Evolutionary conservation across 2,888 invertebrate genomes (phyloP), one percentile per base, ranked within the genome.

Genomic region (Ochropleura plecta): DNA sequence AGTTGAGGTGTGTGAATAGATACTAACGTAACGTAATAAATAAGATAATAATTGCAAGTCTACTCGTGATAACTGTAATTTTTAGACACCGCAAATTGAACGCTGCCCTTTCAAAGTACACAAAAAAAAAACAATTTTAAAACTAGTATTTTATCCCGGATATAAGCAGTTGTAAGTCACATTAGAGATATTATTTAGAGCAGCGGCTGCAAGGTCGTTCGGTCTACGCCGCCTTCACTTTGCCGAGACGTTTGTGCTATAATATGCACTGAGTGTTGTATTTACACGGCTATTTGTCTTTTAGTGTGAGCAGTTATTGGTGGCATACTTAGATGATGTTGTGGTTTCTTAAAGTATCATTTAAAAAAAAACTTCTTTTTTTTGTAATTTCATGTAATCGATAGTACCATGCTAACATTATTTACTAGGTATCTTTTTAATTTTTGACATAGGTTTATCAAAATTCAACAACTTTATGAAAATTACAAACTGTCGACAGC

Each of bases 91-190:
- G 1, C n/a, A 49, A 66, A 49, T 49, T n/a, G 48, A 42, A 5
- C 16, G 8, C 18, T 70, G 8, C 40, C 40, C 62, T 79, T 72
- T 55, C 14, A 46, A 62, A 74, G 44, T 20, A 63, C 14, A 12
- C n/a, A 7, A 60, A 81, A 80, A 69, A 51, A 20, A 44, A 81
- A 76, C 3, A 20, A 20, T 46, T 49, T 30, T 8, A 51, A 65
- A 79, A 76, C 72, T 12, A 48, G 73, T 64, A 7, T 85, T 84
- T 78, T 82, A 83, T 83, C 83, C 86, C 84, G 84, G 86, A 84
- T 83, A 72, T 60, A 14, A 30, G 44, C 44, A 65, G 53, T 65
- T 57, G 66, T 51, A 64, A 68, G 81, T 84, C 82, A 82, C 72
- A 79, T 82, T 74, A 73, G 74, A 78, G 70, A 78, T 77, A 85